These are phyloP conservation scores for Cebus imitator DNA, from an alignment of 2,113 vertebrate genomes.

Conservation along the genomic window DNA sequence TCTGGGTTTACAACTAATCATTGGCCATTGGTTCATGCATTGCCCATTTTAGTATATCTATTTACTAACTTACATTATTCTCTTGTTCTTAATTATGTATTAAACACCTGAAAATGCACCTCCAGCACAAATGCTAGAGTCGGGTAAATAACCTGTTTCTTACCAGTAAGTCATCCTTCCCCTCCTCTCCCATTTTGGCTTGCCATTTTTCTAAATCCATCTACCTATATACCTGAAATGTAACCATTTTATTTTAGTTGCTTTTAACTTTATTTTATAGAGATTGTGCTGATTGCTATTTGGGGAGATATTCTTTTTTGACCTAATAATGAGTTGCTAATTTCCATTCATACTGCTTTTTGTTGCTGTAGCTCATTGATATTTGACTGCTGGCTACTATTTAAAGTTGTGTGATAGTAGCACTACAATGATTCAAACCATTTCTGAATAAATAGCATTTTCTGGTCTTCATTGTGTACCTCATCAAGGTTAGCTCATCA, in stretches of 20 bases:
- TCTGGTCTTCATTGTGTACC: background rate
- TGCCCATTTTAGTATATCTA: background rate
- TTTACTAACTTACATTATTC: background rate
- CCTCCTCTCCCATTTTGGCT: background rate
- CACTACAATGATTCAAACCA: background rate
- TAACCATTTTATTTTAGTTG: background rate
- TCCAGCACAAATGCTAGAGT: background rate
- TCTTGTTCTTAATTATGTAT: background rate
- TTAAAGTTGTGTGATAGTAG: background rate
- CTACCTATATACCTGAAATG: background rate
- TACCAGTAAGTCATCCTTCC: fast-evolving
- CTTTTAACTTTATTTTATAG: conserved; percentile 4
- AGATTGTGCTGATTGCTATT: background rate
- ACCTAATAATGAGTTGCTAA: background rate
- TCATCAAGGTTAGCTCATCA: background rate
- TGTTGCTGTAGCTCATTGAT: background rate
- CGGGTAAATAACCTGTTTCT: background rate
- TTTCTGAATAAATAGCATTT: background rate
- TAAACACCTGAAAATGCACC: background rate
- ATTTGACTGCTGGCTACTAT: background rate
- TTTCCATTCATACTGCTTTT: background rate
- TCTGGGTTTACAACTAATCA: background rate
- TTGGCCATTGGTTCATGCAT: background rate
- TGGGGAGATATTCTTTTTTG: background rate
- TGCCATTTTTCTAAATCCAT: background rate